Percentiles rank a stretch among this genome's conserved stretches.
Conservation (phyloP, 2,888 invertebrate species). For the Agonum fuliginosum region DNA sequence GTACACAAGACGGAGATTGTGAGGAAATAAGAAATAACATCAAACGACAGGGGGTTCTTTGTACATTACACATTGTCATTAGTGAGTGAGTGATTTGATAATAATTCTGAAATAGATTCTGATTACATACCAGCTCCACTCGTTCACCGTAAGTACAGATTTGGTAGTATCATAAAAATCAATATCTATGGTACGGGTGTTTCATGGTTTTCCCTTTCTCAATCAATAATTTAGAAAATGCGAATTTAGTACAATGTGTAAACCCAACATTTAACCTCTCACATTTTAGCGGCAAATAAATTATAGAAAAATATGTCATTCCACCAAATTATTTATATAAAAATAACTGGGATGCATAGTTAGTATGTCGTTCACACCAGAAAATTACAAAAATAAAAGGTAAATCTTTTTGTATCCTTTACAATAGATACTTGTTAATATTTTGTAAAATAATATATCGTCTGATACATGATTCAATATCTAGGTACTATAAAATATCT, state of each 20-base stretch:
- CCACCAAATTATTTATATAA: slow-evolving; percentile 46
- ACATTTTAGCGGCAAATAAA: slow-evolving; percentile 52
- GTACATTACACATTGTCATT: slow-evolving; percentile 5
- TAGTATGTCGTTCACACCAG: slow-evolving; percentile 28
- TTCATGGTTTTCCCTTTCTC: background rate
- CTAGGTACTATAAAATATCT: too few species aligned
- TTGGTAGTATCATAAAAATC: slow-evolving; percentile 36
- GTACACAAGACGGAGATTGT: slow-evolving; percentile 38
- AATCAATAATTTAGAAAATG: slow-evolving; percentile 52
- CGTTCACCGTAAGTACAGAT: slow-evolving; percentile 42
- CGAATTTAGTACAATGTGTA: slow-evolving; percentile 11
- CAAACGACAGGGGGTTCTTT: background rate
- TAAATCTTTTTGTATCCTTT: background rate
- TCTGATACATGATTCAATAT: too few species aligned
- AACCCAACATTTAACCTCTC: slow-evolving; percentile 49
- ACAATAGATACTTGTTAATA: slow-evolving; percentile 14
- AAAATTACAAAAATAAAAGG: slow-evolving; percentile 15
- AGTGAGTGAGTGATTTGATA: slow-evolving; percentile 8
- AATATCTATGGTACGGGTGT: slow-evolving; percentile 21
- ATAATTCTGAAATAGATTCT: slow-evolving; percentile 17
- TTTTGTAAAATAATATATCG: too few species aligned
- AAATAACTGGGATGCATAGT: slow-evolving; percentile 33
- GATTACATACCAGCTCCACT: slow-evolving; percentile 10
- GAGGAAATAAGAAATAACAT: slow-evolving; percentile 45
- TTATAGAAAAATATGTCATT: slow-evolving; percentile 53